Evolutionary conservation across 2,888 invertebrate species (phyloP), one percentile per base, ranked within the genome.

Genomic region (Limnephilus auricula): DNA sequence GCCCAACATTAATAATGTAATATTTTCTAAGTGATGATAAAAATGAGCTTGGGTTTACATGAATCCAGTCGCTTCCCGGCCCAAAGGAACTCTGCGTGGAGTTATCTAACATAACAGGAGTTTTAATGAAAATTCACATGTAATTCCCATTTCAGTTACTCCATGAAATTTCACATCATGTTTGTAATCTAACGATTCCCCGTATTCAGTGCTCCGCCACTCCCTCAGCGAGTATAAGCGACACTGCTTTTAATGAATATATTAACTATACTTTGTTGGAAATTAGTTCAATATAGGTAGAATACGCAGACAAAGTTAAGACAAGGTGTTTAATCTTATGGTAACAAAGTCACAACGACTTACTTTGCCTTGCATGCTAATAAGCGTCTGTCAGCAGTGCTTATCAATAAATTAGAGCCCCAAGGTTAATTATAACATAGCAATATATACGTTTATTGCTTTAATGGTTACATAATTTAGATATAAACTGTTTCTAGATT

Each of bases 201-300:
- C 32, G 25, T 78, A 78, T 88, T 3, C 78, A 25, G 65, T 25
- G 25, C 37, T 78, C 34, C 34, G 78, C 79, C 30, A 37, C 82
- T 85, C 85, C 30, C 40, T 85, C 65, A 5, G 6, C 65, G n/a
- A 25, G 65, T 65, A 31, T 88, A 65, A 88, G 79, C 87, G 87
- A 88, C 87, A 88, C 40, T 88, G 87, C 87, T 88, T 88, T 88
- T 88, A 88, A 88, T 88, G 87, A 88, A 88, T 88, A 88, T 88
- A 88, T 88, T 88, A 88, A 88, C 87, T 88, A 37, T 88, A 78
- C 87, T 88, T 88, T 78, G 87, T 34, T 37, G 30, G 40, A 40
- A 85, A n/a, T 85, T 85, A 37, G 85, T 37, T 85, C 25, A 40
- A 40, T 37, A 25, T 65, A 65, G 65, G 65, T 82, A 32, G 37